Evolutionary conservation across 2,888 invertebrate species (phyloP).

Genomic region (Argyra leucocephala): DNA sequence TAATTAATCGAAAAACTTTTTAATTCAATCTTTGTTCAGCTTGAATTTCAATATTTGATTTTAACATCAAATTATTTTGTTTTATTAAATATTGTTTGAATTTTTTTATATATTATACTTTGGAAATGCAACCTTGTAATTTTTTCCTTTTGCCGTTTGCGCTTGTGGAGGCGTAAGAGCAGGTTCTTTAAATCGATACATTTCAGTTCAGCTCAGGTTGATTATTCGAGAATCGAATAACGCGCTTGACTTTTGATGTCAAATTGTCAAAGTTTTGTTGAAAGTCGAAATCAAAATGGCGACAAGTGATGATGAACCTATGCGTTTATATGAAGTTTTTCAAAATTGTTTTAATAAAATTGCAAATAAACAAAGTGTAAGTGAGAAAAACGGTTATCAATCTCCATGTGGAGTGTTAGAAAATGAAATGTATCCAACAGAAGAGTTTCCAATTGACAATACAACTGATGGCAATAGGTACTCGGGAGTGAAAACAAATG

Average conservation of each 20-base stretch:
- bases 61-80: too few relatives aligned
- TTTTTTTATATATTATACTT: too few relatives aligned
- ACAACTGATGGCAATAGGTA: conserved; percentile 54
- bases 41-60: too few relatives aligned
- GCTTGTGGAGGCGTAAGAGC: too few relatives aligned
- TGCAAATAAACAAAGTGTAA: conserved; percentile 83
- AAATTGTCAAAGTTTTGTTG: conserved; percentile 4
- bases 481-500: conserved; percentile 63
- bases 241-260: background rate
- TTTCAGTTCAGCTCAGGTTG: too few relatives aligned
- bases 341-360: conserved; percentile 98
- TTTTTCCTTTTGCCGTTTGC: too few relatives aligned
- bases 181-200: too few relatives aligned
- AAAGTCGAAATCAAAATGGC: conserved; percentile 61
- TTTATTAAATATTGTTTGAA: too few relatives aligned
- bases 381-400: conserved; percentile 73
- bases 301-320: conserved; percentile 93
- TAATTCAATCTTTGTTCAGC: too few relatives aligned
- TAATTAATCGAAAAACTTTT: too few relatives aligned
- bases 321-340: conserved; percentile 97
- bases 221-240: background rate
- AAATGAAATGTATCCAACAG: conserved; percentile 30
- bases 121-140: too few relatives aligned
- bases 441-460: conserved; percentile 55
- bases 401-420: conserved; percentile 59